Evolutionary conservation across 2,113 vertebrate genomes (phyloP), one percentile per base, ranked within the genome.

Genomic region (Pygoscelis adeliae): DNA sequence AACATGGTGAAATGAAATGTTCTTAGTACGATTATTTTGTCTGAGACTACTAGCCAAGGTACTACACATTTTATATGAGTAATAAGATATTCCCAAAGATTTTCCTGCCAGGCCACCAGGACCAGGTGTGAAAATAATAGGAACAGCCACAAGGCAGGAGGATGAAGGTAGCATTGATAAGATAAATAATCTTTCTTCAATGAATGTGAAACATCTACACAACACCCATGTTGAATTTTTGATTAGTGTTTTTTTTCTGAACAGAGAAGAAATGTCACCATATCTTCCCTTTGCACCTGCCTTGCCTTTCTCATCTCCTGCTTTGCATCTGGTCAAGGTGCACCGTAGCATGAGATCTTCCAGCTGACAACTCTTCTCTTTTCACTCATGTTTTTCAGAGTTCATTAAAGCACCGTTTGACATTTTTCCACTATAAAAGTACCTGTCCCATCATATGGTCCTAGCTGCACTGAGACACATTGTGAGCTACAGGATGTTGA

Each of bases 191-290:
- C 15, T 69, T 72, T 50, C 19, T 78, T 70, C 23, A 42, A 2
- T 44, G 30, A 49, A 67, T 23, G 11, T 26, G 7, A 5, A 26
- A 27, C 6, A 25, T 42, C n/a, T 50, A 21, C 21, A 59, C 36
- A 59, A 59, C 10, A n/a, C 11, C 7, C 22, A 3, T 7, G 0
- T 2, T 83, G 47, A 62, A 14, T 66, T 92, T 87, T 79, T 66
- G 20, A 22, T 14, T 6, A 2, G 3, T 30, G 2, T 15, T 70
- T 78, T 63, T 63, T 42, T 49, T 40, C 29, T 59, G 42, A 86
- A 29, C 4, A 6, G 8, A 20, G 10, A 66, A n/a, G 0, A 0
- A 49, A 40, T 40, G 10, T 49, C 50, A 40, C 23, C 13, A 2
- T 34, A 16, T 65, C 36, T 84, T 56, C 42, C 32, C 9, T 70